Evolutionary conservation across 2,113 vertebrate species (phyloP).

Genomic region (Gnathonemus longibarbis): DNA sequence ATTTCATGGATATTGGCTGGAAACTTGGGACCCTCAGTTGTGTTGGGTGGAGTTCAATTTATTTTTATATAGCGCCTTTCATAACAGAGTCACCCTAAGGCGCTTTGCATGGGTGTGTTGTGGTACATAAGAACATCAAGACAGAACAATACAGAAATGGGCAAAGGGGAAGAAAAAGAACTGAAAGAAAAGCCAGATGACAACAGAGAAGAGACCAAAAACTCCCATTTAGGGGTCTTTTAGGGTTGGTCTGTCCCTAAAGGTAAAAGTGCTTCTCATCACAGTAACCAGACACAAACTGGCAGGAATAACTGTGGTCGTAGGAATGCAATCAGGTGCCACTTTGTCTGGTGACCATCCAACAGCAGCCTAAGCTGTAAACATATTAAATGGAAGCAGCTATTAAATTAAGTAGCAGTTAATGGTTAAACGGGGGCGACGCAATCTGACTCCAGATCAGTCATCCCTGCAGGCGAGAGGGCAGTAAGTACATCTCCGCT

Average conservation of each 20-base stretch:
- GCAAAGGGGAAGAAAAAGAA: neutral
- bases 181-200: neutral
- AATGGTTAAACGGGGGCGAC: neutral
- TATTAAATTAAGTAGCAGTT: neutral
- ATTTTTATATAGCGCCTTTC: neutral
- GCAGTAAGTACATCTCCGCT: slow-evolving; percentile 95
- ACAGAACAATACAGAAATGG: neutral
- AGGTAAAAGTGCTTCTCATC: neutral
- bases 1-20: neutral
- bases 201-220: neutral
- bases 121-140: neutral
- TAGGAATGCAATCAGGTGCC: neutral
- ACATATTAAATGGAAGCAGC: neutral
- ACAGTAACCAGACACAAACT: neutral
- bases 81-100: neutral
- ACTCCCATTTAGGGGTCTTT: neutral
- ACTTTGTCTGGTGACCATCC: neutral
- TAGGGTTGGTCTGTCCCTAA: neutral
- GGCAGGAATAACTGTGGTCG: neutral
- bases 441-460: neutral
- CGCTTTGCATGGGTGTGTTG: neutral
- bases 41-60: neutral
- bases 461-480: slow-evolving; percentile 68
- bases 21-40: neutral
- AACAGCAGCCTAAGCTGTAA: neutral